Percentiles rank a stretch among this genome's conserved stretches.
These are phyloP conservation scores for Prietella phreatophila DNA, from an alignment of 2,113 vertebrate species.

Conservation along the genomic window DNA sequence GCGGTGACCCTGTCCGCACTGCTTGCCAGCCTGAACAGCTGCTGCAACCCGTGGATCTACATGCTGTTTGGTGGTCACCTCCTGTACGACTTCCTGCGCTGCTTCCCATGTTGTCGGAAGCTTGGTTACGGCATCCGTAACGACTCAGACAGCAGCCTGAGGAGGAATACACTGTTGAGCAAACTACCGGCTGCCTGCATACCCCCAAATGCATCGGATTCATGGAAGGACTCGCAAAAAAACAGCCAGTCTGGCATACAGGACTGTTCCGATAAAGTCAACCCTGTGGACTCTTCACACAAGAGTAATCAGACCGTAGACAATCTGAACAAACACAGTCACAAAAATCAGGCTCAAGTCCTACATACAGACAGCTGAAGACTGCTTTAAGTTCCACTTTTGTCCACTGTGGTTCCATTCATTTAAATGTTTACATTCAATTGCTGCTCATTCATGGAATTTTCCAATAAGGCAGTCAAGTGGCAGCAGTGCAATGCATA, in stretches of 20 bases:
- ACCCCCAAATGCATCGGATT: constrained; percentile 71
- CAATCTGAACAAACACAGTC: constrained; percentile 12
- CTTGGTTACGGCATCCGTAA: constrained; percentile 65
- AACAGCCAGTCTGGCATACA: constrained; percentile 65
- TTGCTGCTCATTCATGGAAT: background rate
- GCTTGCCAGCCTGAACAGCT: constrained; percentile 91
- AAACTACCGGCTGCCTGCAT: constrained; percentile 73
- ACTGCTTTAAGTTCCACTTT: background rate
- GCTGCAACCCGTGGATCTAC: constrained; percentile 98
- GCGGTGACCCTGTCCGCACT: constrained; percentile 81
- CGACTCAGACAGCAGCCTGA: constrained; percentile 85
- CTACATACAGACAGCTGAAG: background rate
- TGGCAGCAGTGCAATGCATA: background rate
- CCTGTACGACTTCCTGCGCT: constrained; percentile 80
- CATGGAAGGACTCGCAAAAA: constrained; percentile 73
- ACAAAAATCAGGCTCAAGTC: background rate
- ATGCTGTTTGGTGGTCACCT: constrained; percentile 95
- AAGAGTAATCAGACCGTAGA: background rate
- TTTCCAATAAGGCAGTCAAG: background rate
- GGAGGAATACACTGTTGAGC: constrained; percentile 81
- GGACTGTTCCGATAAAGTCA: constrained; percentile 65
- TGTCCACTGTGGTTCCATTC: background rate
- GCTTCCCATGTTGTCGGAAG: constrained; percentile 79
- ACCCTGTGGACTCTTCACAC: constrained; percentile 2
- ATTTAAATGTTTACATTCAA: constrained; percentile 16